Conservation (phyloP, 2,888 invertebrate genomes). For the Heliconius charithonia region DNA sequence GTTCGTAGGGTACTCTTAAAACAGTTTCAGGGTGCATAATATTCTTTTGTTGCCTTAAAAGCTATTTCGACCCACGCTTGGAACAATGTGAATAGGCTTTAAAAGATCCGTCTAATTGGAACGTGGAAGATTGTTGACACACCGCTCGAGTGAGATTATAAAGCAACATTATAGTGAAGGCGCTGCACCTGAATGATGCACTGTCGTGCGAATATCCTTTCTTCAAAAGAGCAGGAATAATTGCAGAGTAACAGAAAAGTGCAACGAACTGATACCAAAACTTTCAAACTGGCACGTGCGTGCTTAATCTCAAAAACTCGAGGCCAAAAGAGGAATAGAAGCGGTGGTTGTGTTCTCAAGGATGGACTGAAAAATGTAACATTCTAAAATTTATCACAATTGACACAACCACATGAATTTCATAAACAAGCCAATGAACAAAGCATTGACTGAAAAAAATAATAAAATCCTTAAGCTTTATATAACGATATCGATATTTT, state of each 20-base stretch:
- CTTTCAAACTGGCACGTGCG: conserved; percentile 47
- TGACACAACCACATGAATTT: neutral
- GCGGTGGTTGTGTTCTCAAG: conserved; percentile 36
- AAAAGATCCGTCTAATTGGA: conserved; percentile 43
- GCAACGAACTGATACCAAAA: conserved; percentile 53
- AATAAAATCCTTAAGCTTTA: neutral
- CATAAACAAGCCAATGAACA: neutral
- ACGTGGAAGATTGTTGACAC: conserved; percentile 35
- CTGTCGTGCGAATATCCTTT: conserved; percentile 27
- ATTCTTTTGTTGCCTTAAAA: conserved; percentile 60
- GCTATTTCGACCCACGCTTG: conserved; percentile 53
- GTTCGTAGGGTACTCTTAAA: conserved; percentile 59
- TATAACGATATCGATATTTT: neutral
- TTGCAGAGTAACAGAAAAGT: conserved; percentile 39
- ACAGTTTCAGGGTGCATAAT: conserved; percentile 57
- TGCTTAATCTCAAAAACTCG: conserved; percentile 44
- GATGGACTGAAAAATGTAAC: neutral
- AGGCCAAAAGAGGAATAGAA: conserved; percentile 35
- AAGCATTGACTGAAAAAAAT: conserved; percentile 3
- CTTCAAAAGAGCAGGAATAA: conserved; percentile 35
- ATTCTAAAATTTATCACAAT: neutral
- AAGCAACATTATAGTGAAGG: conserved; percentile 4
- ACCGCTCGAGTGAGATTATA: neutral
- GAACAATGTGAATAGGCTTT: conserved; percentile 45
- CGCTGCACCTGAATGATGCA: conserved; percentile 3